phyloP scores from a whole-genome alignment of 2,888 invertebrate species.

The Pristionchus maxplancki region DNA sequence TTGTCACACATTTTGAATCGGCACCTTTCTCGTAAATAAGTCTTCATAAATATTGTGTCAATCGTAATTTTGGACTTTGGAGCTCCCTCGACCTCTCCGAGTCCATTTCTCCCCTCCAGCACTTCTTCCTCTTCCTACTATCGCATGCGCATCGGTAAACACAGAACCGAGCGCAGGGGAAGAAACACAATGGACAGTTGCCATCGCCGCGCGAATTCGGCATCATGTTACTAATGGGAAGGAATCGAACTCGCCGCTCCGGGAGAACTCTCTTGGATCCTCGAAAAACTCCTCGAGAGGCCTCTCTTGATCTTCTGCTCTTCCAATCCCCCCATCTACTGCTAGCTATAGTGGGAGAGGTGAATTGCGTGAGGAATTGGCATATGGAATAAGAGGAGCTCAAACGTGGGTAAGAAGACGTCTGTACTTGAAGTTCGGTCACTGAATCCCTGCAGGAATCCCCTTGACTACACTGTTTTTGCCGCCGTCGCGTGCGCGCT shows the following conservation, averaged over 20 bases:
- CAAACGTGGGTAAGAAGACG: no score
- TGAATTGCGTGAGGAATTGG: no score
- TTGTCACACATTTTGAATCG: no score
- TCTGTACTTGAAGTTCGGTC: neutral
- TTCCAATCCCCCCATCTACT: neutral
- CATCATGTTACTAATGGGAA: neutral
- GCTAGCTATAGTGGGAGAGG: no score
- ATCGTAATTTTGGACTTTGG: no score
- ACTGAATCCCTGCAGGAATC: neutral
- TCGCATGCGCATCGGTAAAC: slow-evolving; percentile 39
- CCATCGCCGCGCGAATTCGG: neutral
- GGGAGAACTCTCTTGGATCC: neutral
- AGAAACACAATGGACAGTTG: slow-evolving; percentile 1
- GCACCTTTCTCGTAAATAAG: no score
- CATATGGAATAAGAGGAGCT: no score
- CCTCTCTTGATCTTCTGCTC: neutral
- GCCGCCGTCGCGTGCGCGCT: neutral
- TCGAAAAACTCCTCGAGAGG: neutral
- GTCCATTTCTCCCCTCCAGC: neutral
- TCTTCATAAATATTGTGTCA: no score
- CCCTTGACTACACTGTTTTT: neutral
- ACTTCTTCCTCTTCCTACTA: slow-evolving; percentile 44
- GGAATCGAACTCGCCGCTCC: neutral
- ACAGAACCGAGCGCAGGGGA: neutral
- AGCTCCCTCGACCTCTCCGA: no score